These are phyloP conservation scores for Apamea anceps DNA, from an alignment of 2,888 invertebrate genomes.

Conservation along the genomic window DNA sequence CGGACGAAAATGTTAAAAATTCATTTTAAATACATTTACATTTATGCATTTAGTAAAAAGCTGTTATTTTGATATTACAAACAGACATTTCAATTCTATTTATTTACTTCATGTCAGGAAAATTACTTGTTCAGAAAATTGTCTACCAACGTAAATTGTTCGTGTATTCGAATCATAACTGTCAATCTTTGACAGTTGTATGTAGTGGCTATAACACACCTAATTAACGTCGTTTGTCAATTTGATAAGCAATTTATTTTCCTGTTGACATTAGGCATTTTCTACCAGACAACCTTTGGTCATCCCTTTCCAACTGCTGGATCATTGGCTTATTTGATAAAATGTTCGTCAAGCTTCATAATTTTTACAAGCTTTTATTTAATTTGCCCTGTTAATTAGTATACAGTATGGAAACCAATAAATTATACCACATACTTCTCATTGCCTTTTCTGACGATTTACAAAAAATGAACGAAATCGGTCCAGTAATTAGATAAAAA, in stretches of 20 bases:
- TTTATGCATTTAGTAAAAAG: too few relatives aligned
- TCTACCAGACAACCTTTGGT: neutral
- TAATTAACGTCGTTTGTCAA: neutral
- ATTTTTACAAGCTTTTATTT: too few relatives aligned
- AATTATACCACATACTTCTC: too few relatives aligned
- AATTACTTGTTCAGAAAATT: neutral
- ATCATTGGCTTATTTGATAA: neutral
- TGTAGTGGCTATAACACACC: neutral
- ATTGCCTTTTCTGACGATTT: too few relatives aligned
- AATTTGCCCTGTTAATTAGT: too few relatives aligned
- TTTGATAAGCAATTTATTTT: neutral
- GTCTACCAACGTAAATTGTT: neutral
- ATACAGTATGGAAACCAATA: too few relatives aligned
- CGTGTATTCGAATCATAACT: neutral
- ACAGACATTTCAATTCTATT: too few relatives aligned
- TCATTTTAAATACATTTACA: too few relatives aligned
- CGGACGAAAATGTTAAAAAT: too few relatives aligned
- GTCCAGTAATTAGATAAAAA: too few relatives aligned
- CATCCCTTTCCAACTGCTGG: neutral
- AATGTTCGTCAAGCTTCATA: neutral
- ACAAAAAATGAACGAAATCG: too few relatives aligned
- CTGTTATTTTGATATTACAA: too few relatives aligned
- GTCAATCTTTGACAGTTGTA: neutral
- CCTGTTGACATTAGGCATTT: neutral
- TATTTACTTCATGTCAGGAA: neutral